Evolutionary conservation across 2,888 invertebrate species (phyloP).

Genomic region (Apamea sordens): DNA sequence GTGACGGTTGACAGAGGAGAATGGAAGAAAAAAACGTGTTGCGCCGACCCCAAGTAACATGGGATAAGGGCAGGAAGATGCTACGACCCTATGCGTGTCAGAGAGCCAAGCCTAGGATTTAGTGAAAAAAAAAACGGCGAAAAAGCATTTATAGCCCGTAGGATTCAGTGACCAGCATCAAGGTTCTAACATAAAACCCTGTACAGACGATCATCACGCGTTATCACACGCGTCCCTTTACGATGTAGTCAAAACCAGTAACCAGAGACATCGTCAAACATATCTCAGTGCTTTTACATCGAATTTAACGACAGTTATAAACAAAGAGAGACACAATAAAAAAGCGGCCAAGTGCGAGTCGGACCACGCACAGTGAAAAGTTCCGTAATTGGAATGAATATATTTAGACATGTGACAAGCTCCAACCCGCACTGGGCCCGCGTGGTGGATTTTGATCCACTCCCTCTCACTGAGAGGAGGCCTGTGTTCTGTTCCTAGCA

Average conservation of each 20-base stretch:
- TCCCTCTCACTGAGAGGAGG: too few relatives aligned
- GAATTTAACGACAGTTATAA: constrained; percentile 61
- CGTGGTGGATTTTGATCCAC: too few relatives aligned
- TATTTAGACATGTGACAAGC: too few relatives aligned
- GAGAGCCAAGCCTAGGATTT: too few relatives aligned
- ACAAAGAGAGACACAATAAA: constrained; percentile 44
- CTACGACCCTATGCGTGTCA: too few relatives aligned
- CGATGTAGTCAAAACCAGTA: constrained; percentile 43
- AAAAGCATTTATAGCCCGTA: not conserved
- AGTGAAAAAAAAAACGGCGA: not conserved
- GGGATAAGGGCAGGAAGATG: too few relatives aligned
- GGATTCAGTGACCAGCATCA: constrained; percentile 31
- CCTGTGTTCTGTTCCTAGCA: too few relatives aligned
- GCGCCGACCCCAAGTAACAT: too few relatives aligned
- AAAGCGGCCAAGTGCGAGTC: not conserved
- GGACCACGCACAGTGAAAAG: not conserved
- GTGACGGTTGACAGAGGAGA: too few relatives aligned
- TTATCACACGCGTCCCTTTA: constrained; percentile 40
- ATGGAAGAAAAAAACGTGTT: too few relatives aligned
- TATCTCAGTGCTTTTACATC: constrained; percentile 46
- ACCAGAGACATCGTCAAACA: constrained; percentile 37
- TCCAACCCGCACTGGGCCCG: too few relatives aligned
- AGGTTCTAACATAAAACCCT: constrained; percentile 12
- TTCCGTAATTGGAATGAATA: not conserved
- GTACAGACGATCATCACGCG: constrained; percentile 29